phyloP scores from a whole-genome alignment of 2,797 vertebrate genomes.

The Periparus ater region DNA sequence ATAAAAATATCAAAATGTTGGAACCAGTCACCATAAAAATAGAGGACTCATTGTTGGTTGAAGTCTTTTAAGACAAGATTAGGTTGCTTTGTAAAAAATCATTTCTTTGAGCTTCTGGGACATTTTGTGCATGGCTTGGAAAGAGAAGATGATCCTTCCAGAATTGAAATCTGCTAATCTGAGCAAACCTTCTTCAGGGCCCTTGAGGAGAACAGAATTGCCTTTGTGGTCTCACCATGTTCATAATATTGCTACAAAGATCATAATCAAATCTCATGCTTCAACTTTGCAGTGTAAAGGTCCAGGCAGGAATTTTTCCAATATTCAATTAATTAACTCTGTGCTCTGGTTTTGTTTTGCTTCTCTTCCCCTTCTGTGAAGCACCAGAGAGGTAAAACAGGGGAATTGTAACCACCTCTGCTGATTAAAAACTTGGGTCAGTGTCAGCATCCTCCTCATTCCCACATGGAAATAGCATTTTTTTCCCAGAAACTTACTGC shows the following conservation, averaged over 20 bases:
- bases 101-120: conserved; percentile 21
- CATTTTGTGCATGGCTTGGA: neutral
- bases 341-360: neutral
- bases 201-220: conserved; percentile 31
- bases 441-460: neutral
- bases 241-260: neutral
- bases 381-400: neutral
- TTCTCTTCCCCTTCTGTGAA: neutral
- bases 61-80: conserved; percentile 1
- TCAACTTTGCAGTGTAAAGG: neutral
- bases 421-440: neutral
- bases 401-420: neutral
- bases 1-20: neutral
- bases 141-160: conserved; percentile 24
- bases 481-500: fast-evolving
- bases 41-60: neutral
- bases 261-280: conserved; percentile 18
- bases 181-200: conserved; percentile 16
- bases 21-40: neutral
- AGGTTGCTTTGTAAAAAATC: neutral
- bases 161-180: conserved; percentile 14
- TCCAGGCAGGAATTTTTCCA: conserved; percentile 2
- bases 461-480: neutral
- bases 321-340: neutral
- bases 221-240: conserved; percentile 11